These are phyloP conservation scores for Oreotragus oreotragus DNA, from an alignment of 2,113 vertebrate genomes.

Conservation along the genomic window DNA sequence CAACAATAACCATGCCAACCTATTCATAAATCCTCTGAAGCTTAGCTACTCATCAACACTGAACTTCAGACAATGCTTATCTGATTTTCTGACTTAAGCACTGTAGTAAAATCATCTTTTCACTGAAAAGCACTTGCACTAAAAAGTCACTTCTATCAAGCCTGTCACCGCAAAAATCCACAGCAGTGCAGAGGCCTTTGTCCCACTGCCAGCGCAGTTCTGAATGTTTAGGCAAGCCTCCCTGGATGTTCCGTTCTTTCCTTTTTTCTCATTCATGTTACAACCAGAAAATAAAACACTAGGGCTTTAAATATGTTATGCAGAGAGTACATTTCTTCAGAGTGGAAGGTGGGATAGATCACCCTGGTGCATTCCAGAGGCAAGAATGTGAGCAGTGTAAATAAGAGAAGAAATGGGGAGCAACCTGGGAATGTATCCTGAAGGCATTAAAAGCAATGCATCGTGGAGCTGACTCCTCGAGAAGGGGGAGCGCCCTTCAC, in stretches of 20 bases:
- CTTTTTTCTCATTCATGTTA: constrained; percentile 73
- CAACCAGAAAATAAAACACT: constrained; percentile 75
- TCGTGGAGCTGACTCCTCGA: neutral
- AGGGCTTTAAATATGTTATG: neutral
- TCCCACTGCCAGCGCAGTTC: constrained; percentile 14
- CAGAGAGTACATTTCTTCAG: neutral
- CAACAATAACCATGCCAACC: neutral
- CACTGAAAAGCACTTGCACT: neutral
- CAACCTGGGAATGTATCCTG: neutral
- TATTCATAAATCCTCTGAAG: neutral
- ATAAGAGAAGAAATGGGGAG: neutral
- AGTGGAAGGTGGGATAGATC: constrained; percentile 4
- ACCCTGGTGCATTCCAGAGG: neutral
- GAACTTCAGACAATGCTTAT: neutral
- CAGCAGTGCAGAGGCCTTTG: neutral
- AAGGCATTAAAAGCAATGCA: neutral
- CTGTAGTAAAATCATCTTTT: neutral
- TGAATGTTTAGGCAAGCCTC: constrained; percentile 64
- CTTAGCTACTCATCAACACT: neutral
- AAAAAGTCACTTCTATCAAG: constrained; percentile 40
- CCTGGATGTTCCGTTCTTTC: constrained; percentile 65
- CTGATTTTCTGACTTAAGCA: neutral
- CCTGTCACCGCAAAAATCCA: neutral
- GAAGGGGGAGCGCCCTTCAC: neutral
- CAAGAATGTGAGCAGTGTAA: constrained; percentile 48